A percentile compares a stretch with the other conserved stretches of the same genome.
phyloP scores from a whole-genome alignment of 2,113 vertebrate genomes.

The Suncus etruscus region DNA sequence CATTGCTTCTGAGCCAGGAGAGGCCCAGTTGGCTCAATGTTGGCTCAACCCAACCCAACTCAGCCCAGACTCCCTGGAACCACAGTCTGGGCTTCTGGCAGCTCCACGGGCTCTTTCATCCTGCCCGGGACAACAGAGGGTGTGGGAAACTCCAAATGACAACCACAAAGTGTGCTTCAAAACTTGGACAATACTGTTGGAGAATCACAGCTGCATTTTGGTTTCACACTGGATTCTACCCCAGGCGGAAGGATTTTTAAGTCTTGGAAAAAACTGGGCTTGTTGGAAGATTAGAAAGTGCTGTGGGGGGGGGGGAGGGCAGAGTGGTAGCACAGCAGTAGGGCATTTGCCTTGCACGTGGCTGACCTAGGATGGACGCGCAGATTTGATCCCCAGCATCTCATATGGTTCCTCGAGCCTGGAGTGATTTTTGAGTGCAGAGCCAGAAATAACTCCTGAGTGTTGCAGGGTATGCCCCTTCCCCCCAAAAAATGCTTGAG shows the following conservation, averaged over 20 bases:
- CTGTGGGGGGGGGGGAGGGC: no score
- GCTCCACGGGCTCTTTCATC: background rate
- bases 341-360: no score
- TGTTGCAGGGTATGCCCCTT: no score
- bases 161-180: background rate
- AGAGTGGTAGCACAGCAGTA: no score
- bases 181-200: background rate
- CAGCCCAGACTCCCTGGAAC: slow-evolving; percentile 54
- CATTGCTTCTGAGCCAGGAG: no score
- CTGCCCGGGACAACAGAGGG: background rate
- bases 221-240: background rate
- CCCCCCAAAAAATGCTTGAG: no score
- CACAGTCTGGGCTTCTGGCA: slow-evolving; percentile 11
- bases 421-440: no score
- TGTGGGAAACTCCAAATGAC: background rate
- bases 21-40: no score
- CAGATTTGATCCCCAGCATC: no score
- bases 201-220: background rate
- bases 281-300: background rate
- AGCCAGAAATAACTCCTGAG: no score
- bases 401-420: no score
- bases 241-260: background rate
- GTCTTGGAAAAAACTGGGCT: background rate
- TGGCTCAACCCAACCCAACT: background rate
- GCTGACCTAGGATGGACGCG: no score